phyloP scores from a whole-genome alignment of 2,797 vertebrate species.

The Pantherophis alleghaniensis region DNA sequence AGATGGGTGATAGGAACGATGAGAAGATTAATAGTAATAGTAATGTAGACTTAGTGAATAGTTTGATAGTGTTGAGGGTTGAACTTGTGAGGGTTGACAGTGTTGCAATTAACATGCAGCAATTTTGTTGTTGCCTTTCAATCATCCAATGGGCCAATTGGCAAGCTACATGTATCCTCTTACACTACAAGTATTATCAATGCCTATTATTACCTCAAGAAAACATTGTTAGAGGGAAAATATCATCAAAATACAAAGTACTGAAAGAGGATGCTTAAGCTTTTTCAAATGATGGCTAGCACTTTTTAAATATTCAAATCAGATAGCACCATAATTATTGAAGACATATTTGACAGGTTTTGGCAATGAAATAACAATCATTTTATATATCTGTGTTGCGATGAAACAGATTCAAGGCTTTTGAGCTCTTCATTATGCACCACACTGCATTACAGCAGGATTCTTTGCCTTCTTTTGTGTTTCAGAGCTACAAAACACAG shows the following conservation, averaged over 20 bases:
- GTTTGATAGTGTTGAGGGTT: too few relatives aligned
- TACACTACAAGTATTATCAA: background rate
- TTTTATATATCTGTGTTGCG: constrained; percentile 62
- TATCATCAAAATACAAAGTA: background rate
- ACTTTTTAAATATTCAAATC: constrained; percentile 58
- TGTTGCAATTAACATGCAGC: background rate
- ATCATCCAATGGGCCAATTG: background rate
- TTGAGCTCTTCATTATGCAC: constrained; percentile 73
- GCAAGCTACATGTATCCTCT: background rate
- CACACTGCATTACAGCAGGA: constrained; percentile 71
- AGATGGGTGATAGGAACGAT: too few relatives aligned
- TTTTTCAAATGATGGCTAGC: background rate
- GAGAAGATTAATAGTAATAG: too few relatives aligned
- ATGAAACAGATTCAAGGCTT: constrained; percentile 71
- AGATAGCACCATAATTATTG: constrained; percentile 56
- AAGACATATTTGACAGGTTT: constrained; percentile 63
- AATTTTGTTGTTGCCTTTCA: background rate
- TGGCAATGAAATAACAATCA: constrained; percentile 73
- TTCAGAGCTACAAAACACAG: constrained; percentile 71
- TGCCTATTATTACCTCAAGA: background rate
- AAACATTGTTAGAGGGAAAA: background rate
- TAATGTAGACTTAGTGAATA: too few relatives aligned
- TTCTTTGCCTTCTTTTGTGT: constrained; percentile 65
- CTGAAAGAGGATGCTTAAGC: constrained; percentile 3
- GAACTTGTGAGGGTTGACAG: too few relatives aligned